Percentiles rank a stretch among this genome's conserved stretches.
Evolutionary conservation across 2,113 vertebrate genomes (phyloP).

Genomic region (Megaceryle torquata): DNA sequence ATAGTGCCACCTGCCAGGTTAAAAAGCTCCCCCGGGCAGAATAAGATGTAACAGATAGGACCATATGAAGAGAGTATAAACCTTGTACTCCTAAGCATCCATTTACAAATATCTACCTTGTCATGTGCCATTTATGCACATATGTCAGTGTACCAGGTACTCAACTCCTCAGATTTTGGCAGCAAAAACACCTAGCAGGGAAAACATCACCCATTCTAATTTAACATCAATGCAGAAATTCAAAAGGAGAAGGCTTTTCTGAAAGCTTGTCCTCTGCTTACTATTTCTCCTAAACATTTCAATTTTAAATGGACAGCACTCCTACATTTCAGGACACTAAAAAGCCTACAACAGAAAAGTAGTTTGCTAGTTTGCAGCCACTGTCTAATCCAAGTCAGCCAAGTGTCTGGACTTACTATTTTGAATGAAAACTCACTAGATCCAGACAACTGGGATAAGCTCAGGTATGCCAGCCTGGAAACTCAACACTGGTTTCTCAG

Average conservation of each 20-base stretch:
- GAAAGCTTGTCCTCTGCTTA: not conserved
- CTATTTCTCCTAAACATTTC: not conserved
- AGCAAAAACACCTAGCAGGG: not conserved
- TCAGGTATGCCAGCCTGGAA: no score
- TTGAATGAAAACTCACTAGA: no score
- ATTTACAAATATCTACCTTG: not conserved
- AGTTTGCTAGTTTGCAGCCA: no score
- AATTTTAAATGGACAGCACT: not conserved
- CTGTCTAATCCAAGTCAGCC: no score
- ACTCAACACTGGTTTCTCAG: no score
- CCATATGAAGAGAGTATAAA: not conserved
- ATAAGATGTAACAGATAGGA: not conserved
- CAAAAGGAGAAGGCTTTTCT: not conserved
- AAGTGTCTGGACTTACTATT: no score
- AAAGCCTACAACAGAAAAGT: not conserved
- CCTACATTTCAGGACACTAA: not conserved
- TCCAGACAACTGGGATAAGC: no score
- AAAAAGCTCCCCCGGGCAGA: rapidly evolving
- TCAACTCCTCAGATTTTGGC: not conserved
- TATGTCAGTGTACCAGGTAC: not conserved
- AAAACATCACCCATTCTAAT: not conserved
- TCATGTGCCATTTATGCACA: not conserved
- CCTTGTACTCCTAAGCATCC: not conserved
- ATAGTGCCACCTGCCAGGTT: not conserved
- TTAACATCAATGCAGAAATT: not conserved